Base-by-base conservation (phyloP, 2,113 vertebrate genomes). In the Mustela lutreola region DNA sequence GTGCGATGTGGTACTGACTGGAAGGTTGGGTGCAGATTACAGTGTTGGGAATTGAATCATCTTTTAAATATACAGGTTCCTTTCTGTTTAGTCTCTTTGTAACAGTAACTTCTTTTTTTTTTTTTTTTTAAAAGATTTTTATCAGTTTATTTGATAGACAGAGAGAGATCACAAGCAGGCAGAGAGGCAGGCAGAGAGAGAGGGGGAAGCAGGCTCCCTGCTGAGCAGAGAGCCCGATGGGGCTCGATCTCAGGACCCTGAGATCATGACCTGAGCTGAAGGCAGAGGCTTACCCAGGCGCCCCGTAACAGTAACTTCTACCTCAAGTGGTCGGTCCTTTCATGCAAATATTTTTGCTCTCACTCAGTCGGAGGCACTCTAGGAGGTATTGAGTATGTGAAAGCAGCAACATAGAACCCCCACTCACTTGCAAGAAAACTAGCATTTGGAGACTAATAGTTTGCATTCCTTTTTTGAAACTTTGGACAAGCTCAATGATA, bases 21-120 rank as follows among this genome's bases (percentile, higher is more conserved):
- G 18, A 45, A 93, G 42, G 28, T 63, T 91, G 31, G 2, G 26
- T 63, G 22, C 56, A 45, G 42, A 53, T 75, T 4, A 62, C 56
- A 53, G 15, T 88, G 82, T 89, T 75, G 24, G 63, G 48, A 81
- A 63, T 39, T 26, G 50, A 91, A 60, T 94, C 80, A 21, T 31
- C 53, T 42, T 73, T 79, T 53, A 90, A 73, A 4, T 67, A 4
- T 15, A 50, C 7, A 67, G 53, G 53, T 56, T 56, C 53, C 53
- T 18, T 53, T 56, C 15, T 56, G 4, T 71, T 65, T 39, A 67
- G 4, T 48, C 16, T 76, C 1, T 80, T 62, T 14, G 19, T 85
- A 86, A 33, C 73, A 56, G 10, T 80, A 53, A 67, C 71, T 79
- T 76, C 7, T 0, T 39, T 1, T 39, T 39, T 42, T 42, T 42